Evolutionary conservation across 1,140 invertebrate species (phyloP).

Genomic region (Patella vulgata): DNA sequence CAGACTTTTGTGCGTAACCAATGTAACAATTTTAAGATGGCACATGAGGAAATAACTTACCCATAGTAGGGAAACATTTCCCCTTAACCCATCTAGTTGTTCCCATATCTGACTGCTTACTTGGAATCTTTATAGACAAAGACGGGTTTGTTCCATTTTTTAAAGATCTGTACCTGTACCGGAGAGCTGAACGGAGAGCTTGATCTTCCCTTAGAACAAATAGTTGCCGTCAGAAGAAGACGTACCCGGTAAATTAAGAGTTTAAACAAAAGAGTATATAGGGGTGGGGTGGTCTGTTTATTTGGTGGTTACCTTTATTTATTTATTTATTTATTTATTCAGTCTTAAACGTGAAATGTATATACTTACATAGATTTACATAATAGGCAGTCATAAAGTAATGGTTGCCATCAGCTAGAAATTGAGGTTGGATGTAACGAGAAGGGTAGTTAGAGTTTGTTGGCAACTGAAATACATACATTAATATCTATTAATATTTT

Average conservation of each 20-base stretch:
- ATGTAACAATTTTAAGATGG: no score
- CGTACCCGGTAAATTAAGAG: no score
- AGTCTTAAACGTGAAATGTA: no score
- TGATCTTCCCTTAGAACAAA: constrained; percentile 40
- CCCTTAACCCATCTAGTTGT: constrained; percentile 55
- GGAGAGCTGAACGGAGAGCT: constrained; percentile 19
- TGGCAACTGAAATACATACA: no score
- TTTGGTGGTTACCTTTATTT: no score
- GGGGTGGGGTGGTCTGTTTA: no score
- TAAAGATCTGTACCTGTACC: constrained; percentile 53
- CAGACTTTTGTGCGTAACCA: no score
- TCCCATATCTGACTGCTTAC: constrained; percentile 26
- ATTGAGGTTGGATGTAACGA: neutral
- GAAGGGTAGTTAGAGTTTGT: constrained; percentile 8
- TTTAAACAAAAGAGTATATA: no score
- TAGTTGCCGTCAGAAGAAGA: constrained; percentile 28
- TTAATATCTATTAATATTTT: no score
- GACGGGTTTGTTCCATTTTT: constrained; percentile 56
- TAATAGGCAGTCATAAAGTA: constrained; percentile 17
- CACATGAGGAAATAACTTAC: constrained; percentile 41
- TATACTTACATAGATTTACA: constrained; percentile 13
- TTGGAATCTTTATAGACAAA: constrained; percentile 37
- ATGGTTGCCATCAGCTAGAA: constrained; percentile 12
- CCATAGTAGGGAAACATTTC: constrained; percentile 62
- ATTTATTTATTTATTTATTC: neutral